Conservation (phyloP, 2,113 vertebrate species). For the Mugil cephalus region DNA sequence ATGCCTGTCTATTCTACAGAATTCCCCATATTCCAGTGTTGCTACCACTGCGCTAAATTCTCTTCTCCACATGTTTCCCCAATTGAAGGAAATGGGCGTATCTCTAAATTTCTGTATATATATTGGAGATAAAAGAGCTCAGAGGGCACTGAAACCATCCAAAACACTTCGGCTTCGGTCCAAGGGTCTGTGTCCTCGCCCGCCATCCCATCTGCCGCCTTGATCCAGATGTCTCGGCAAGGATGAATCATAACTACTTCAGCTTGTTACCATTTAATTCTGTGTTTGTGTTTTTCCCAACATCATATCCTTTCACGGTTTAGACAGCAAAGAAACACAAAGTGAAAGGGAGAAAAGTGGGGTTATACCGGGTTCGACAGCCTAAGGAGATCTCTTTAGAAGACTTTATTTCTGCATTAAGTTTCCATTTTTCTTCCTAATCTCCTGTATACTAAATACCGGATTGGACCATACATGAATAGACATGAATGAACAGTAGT, state of each 20-base stretch:
- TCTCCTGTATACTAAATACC: neutral
- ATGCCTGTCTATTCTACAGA: neutral
- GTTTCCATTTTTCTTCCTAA: constrained; percentile 8
- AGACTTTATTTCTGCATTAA: neutral
- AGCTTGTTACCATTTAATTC: constrained; percentile 64
- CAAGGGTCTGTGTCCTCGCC: constrained; percentile 56
- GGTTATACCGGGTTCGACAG: neutral
- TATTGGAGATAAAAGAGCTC: constrained; percentile 34
- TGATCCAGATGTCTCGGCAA: constrained; percentile 72
- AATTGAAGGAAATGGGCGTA: constrained; percentile 1
- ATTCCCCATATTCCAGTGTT: neutral
- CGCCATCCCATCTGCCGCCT: constrained; percentile 50
- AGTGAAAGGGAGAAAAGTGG: neutral
- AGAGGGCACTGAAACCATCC: constrained; percentile 20
- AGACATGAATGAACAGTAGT: too few species aligned
- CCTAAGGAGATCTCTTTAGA: neutral
- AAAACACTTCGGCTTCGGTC: constrained; percentile 34
- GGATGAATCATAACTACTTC: constrained; percentile 70
- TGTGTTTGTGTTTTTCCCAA: constrained; percentile 50
- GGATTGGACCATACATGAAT: neutral
- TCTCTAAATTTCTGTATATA: constrained; percentile 19
- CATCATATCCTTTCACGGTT: constrained; percentile 50
- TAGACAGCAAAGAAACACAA: constrained; percentile 30
- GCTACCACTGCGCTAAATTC: constrained; percentile 1
- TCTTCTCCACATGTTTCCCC: constrained; percentile 3